Conservation (phyloP, 2,113 vertebrate genomes). For the Lepus timidus region DNA sequence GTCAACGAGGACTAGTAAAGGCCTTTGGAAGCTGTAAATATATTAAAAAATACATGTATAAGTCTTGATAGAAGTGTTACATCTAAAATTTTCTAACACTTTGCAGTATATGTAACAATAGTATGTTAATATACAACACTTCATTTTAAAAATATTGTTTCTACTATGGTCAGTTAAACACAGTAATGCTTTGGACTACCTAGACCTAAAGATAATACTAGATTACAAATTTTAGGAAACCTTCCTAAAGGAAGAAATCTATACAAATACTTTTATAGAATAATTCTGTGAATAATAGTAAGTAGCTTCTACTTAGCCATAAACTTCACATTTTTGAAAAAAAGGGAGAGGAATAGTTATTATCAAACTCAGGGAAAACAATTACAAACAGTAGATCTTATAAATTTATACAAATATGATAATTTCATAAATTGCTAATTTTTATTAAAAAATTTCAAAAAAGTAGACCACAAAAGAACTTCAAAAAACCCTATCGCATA, state of each 20-base stretch:
- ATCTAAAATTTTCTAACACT: slow-evolving; percentile 60
- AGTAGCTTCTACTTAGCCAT: slow-evolving; percentile 40
- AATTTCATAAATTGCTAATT: slow-evolving; percentile 45
- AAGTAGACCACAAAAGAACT: background rate
- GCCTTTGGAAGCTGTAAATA: slow-evolving; percentile 95
- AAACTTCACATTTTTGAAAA: slow-evolving; percentile 19
- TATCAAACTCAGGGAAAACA: slow-evolving; percentile 14
- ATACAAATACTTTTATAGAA: slow-evolving; percentile 5
- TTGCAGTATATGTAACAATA: slow-evolving; percentile 39
- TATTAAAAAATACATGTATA: slow-evolving; percentile 67
- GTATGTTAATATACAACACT: background rate
- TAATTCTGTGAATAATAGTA: slow-evolving; percentile 55
- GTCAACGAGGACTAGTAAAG: slow-evolving; percentile 96
- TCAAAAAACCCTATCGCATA: background rate
- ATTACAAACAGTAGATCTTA: background rate
- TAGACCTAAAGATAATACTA: background rate
- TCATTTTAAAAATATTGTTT: background rate
- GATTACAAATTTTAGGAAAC: background rate
- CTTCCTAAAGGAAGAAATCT: slow-evolving; percentile 23
- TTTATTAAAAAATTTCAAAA: slow-evolving; percentile 54
- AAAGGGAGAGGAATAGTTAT: background rate
- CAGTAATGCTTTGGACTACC: background rate
- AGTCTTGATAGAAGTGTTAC: slow-evolving; percentile 56
- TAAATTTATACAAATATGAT: slow-evolving; percentile 49
- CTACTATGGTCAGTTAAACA: slow-evolving; percentile 13